A percentile compares a stretch with the other conserved stretches of the same genome.
These are phyloP conservation scores for Colistium nudipinnis DNA, from an alignment of 2,113 vertebrate species.

Conservation along the genomic window DNA sequence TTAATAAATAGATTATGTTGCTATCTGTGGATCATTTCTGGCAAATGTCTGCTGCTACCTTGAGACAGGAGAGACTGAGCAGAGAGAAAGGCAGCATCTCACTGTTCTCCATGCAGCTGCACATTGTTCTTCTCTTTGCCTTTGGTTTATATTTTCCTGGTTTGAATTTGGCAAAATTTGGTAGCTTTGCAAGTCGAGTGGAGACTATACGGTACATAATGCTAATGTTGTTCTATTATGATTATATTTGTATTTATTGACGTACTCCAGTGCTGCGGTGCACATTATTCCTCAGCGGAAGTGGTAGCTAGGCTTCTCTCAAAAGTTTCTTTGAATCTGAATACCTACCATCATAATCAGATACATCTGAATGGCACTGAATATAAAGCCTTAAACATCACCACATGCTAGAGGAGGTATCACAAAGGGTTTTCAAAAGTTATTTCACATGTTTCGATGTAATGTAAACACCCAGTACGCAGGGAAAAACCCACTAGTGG, in stretches of 20 bases:
- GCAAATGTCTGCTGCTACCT: slow-evolving; percentile 37
- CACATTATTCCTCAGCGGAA: slow-evolving; percentile 40
- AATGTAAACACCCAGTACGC: slow-evolving; percentile 25
- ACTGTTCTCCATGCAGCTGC: slow-evolving; percentile 49
- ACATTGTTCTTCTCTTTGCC: slow-evolving; percentile 28
- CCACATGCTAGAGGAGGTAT: slow-evolving; percentile 26
- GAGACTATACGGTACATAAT: slow-evolving; percentile 69
- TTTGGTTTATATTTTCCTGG: slow-evolving; percentile 38
- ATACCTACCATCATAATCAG: slow-evolving; percentile 26
- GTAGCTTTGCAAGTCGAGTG: slow-evolving; percentile 62
- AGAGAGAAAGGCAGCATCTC: slow-evolving; percentile 21
- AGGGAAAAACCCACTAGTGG: slow-evolving; percentile 14
- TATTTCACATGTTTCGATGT: slow-evolving; percentile 12
- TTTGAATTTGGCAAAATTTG: slow-evolving; percentile 39
- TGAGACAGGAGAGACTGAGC: slow-evolving; percentile 19
- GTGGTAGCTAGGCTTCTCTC: slow-evolving; percentile 38
- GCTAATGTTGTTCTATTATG: slow-evolving; percentile 58
- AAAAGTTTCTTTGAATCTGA: slow-evolving; percentile 44
- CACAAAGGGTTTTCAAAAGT: slow-evolving; percentile 25
- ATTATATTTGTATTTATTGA: slow-evolving; percentile 72
- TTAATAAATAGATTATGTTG: slow-evolving; percentile 17
- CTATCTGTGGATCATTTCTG: slow-evolving; percentile 3
- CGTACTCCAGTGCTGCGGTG: slow-evolving; percentile 64
- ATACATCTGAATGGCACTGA: slow-evolving; percentile 45
- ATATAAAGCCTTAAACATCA: slow-evolving; percentile 72